Percentiles rank a stretch among this genome's conserved stretches.
phyloP scores from a whole-genome alignment of 1,140 invertebrate species.

The Harlomillsia oculata region DNA sequence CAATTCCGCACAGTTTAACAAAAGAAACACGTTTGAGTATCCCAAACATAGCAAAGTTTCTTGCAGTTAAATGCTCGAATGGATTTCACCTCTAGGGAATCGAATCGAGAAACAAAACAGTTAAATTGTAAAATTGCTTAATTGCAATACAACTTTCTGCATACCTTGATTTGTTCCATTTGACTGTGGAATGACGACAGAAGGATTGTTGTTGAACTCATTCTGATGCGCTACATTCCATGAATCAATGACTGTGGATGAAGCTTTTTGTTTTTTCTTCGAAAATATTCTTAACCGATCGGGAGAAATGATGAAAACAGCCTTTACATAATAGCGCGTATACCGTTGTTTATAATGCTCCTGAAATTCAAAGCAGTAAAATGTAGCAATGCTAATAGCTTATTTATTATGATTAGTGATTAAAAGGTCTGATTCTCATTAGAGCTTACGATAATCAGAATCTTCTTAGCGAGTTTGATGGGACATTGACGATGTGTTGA shows the following conservation, averaged over 20 bases:
- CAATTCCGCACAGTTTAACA: constrained; percentile 57
- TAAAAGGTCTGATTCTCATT: not conserved
- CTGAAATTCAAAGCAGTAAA: constrained; percentile 28
- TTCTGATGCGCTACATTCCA: too few relatives aligned
- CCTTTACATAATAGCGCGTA: constrained; percentile 47
- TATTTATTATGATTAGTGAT: not conserved
- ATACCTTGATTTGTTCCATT: constrained; percentile 49
- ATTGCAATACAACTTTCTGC: too few relatives aligned
- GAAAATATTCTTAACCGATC: constrained; percentile 13
- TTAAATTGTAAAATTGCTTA: too few relatives aligned
- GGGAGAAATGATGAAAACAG: constrained; percentile 35
- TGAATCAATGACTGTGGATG: too few relatives aligned
- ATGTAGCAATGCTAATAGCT: not conserved
- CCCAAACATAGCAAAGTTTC: constrained; percentile 67
- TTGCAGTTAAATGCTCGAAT: constrained; percentile 64
- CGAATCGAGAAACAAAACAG: too few relatives aligned
- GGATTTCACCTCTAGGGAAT: constrained; percentile 51
- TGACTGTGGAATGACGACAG: too few relatives aligned
- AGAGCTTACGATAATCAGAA: constrained; percentile 62
- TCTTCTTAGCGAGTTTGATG: constrained; percentile 58
- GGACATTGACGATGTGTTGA: constrained; percentile 59
- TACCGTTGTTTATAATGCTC: constrained; percentile 49
- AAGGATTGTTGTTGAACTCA: too few relatives aligned
- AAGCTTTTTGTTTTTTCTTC: too few relatives aligned
- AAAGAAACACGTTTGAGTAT: constrained; percentile 53